Evolutionary conservation across 2,113 vertebrate genomes (phyloP).

Genomic region (Cyanistes caeruleus): DNA sequence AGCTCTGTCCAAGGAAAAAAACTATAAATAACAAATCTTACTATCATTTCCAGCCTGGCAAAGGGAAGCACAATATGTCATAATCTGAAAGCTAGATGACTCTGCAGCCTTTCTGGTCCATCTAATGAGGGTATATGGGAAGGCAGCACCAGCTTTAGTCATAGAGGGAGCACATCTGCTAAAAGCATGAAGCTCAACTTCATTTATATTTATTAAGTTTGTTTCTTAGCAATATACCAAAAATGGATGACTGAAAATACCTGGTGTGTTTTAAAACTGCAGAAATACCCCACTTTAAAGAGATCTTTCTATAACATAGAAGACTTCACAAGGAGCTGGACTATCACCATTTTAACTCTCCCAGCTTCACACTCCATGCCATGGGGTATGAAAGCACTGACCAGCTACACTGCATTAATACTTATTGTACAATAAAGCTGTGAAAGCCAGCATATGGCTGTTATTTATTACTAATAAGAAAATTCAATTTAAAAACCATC

Average conservation of each 20-base stretch:
- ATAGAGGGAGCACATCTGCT: neutral
- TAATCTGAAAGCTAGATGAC: neutral
- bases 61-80: neutral
- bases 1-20: neutral
- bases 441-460: neutral
- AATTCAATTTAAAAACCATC: neutral
- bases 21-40: neutral
- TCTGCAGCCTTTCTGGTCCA: neutral
- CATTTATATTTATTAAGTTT: neutral
- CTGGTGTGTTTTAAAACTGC: neutral
- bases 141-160: neutral
- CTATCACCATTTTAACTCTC: neutral
- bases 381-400: neutral
- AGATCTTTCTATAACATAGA: neutral
- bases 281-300: neutral
- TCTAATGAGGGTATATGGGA: neutral
- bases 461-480: neutral
- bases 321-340: neutral
- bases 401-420: neutral
- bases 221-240: neutral
- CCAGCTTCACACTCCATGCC: accelerated
- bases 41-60: neutral
- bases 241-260: neutral
- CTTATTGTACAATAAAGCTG: neutral
- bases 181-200: neutral